Conservation (phyloP, 2,888 invertebrate genomes). For the Metallyticus violacea region DNA sequence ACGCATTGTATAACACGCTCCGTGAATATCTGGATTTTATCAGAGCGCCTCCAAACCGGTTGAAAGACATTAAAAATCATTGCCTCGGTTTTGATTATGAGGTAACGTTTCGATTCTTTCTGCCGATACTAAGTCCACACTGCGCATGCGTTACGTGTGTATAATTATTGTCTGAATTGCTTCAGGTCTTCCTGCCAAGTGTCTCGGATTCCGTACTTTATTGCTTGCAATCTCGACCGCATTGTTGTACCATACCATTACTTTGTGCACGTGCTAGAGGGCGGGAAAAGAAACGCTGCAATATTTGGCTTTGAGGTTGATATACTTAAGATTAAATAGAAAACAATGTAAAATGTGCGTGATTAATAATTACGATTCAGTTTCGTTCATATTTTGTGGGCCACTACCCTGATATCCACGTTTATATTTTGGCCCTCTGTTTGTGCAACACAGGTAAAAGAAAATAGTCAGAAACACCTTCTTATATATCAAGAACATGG, state of each 20-base stretch:
- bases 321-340: no score
- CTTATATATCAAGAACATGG: no score
- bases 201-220: background rate
- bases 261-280: background rate
- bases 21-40: background rate
- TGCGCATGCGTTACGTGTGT: background rate
- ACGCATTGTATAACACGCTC: background rate
- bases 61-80: background rate
- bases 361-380: no score
- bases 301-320: no score
- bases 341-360: no score
- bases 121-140: background rate
- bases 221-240: background rate
- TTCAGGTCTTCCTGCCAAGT: background rate
- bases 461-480: no score
- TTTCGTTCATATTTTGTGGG: no score
- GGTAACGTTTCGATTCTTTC: background rate
- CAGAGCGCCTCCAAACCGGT: background rate
- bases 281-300: background rate
- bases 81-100: background rate
- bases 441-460: no score
- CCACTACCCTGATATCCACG: no score
- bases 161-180: background rate
- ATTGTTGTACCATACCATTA: background rate
- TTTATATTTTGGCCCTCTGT: no score